phyloP scores from a whole-genome alignment of 2,888 invertebrate genomes.

The Dolomedes plantarius region DNA sequence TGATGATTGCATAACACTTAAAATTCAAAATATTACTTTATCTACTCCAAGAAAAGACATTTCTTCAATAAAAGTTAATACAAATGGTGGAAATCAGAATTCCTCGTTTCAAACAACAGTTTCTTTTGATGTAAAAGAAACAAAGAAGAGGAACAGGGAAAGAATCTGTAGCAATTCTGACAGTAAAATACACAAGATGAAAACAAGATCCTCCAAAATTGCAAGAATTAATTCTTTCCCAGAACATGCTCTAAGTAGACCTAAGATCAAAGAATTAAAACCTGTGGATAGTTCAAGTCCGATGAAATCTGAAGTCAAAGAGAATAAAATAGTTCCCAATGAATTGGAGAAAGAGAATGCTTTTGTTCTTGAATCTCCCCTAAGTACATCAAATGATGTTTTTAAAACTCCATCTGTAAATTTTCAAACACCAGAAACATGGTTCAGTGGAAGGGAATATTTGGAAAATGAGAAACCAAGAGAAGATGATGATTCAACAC shows the following conservation, averaged over 20 bases:
- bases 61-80: not conserved
- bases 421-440: not conserved
- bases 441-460: constrained; percentile 51
- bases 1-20: not conserved
- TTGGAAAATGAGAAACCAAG: not conserved
- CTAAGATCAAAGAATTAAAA: not conserved
- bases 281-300: not conserved
- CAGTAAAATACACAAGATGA: constrained; percentile 23
- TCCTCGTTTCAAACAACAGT: not conserved
- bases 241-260: not conserved
- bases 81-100: not conserved
- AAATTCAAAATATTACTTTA: constrained; percentile 26
- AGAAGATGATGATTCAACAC: constrained; percentile 4
- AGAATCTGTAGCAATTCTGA: constrained; percentile 9
- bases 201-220: not conserved
- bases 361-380: not conserved
- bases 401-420: not conserved
- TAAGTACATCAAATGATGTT: not conserved
- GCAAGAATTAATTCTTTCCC: constrained; percentile 22
- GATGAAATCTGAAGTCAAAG: not conserved
- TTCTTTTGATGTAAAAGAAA: not conserved
- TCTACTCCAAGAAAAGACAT: constrained; percentile 4
- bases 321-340: not conserved
- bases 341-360: not conserved
- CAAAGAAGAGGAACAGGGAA: not conserved